Percentiles rank a stretch among this genome's conserved stretches.
phyloP scores from a whole-genome alignment of 2,888 invertebrate genomes.

The Rhamnusium bicolor region DNA sequence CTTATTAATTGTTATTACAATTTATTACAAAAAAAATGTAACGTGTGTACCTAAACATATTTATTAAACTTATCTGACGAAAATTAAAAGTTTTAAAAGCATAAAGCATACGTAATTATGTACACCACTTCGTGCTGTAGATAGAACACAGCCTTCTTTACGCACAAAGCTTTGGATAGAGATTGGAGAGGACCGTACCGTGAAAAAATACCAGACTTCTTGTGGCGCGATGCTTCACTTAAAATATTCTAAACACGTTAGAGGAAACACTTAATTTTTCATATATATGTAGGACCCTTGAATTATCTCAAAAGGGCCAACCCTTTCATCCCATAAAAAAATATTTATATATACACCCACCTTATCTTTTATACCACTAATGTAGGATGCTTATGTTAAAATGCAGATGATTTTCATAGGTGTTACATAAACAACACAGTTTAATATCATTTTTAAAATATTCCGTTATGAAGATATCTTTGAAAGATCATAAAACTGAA shows the following conservation, averaged over 20 bases:
- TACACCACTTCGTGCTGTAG: too few species aligned
- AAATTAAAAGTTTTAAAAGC: not conserved
- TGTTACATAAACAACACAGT: not conserved
- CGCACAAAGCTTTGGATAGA: too few species aligned
- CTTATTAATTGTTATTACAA: too few species aligned
- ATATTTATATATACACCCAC: slow-evolving; percentile 5
- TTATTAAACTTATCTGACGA: not conserved
- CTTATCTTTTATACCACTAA: slow-evolving; percentile 16
- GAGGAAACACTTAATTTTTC: slow-evolving; percentile 22
- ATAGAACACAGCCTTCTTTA: too few species aligned
- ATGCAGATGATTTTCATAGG: not conserved
- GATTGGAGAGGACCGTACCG: too few species aligned
- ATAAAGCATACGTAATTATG: not conserved
- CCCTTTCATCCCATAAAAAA: slow-evolving; percentile 28
- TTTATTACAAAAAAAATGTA: too few species aligned
- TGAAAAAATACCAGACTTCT: not conserved
- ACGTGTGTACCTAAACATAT: too few species aligned
- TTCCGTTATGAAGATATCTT: too few species aligned
- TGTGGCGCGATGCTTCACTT: not conserved
- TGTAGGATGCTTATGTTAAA: not conserved
- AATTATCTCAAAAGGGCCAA: slow-evolving; percentile 33
- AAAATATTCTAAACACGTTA: slow-evolving; percentile 26
- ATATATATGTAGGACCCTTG: slow-evolving; percentile 29
- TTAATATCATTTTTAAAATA: too few species aligned
- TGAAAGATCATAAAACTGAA: too few species aligned